A percentile compares a stretch with the other conserved stretches of the same genome.
These are phyloP conservation scores for Microctonus aethiopoides DNA, from an alignment of 2,888 invertebrate genomes.

Conservation along the genomic window DNA sequence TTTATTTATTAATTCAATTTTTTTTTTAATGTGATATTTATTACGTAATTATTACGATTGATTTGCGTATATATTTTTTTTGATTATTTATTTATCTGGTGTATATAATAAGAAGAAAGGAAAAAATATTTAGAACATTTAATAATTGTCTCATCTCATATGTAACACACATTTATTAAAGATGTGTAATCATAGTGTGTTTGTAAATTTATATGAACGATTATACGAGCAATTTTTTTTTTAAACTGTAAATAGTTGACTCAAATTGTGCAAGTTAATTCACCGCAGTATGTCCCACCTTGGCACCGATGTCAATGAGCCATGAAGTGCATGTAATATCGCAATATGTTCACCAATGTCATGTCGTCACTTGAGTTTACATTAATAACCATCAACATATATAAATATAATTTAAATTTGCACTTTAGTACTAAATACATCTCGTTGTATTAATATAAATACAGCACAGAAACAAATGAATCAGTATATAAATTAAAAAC, in stretches of 20 bases:
- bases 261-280: slow-evolving; percentile 1
- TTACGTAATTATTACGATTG: too few species aligned
- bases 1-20: too few species aligned
- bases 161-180: background rate
- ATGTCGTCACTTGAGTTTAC: background rate
- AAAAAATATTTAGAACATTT: background rate
- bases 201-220: slow-evolving; percentile 18
- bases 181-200: background rate
- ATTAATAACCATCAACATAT: background rate
- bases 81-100: background rate
- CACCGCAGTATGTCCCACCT: slow-evolving; percentile 51
- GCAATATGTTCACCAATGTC: background rate
- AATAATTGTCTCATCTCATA: background rate
- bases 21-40: too few species aligned
- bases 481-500: too few species aligned
- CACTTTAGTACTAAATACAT: background rate
- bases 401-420: background rate
- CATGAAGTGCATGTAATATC: slow-evolving; percentile 56
- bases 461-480: background rate
- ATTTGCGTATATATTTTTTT: too few species aligned
- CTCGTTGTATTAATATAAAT: background rate
- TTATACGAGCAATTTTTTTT: slow-evolving; percentile 15
- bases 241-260: background rate
- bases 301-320: slow-evolving; percentile 64
- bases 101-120: background rate